phyloP scores from a whole-genome alignment of 2,888 invertebrate species.

The Opisthograptis luteolata region DNA sequence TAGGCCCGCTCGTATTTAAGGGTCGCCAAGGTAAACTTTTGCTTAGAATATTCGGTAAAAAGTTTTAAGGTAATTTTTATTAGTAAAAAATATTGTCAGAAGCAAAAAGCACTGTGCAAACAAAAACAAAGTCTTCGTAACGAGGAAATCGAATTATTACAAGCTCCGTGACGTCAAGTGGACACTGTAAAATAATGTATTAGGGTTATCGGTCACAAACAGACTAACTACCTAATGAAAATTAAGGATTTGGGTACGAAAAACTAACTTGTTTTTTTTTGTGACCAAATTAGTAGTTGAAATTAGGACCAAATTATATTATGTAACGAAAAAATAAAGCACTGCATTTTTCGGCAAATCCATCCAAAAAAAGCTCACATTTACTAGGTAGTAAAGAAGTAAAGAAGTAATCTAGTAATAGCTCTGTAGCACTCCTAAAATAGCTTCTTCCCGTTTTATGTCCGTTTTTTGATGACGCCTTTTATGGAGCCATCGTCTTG shows the following conservation, averaged over 20 bases:
- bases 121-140: too few species aligned
- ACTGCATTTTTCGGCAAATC: constrained; percentile 4
- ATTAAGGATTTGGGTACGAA: too few species aligned
- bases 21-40: constrained; percentile 1
- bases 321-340: background rate
- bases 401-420: constrained; percentile 11
- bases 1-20: constrained; percentile 10
- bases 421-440: constrained; percentile 5
- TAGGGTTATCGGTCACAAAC: too few species aligned
- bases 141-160: too few species aligned
- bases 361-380: constrained; percentile 4
- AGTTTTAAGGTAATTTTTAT: background rate
- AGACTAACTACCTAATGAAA: too few species aligned
- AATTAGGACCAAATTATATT: too few species aligned
- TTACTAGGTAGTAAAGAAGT: constrained; percentile 11
- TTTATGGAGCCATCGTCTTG: constrained; percentile 21
- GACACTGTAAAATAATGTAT: too few species aligned
- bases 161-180: too few species aligned
- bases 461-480: constrained; percentile 23
- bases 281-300: too few species aligned
- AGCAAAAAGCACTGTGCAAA: too few species aligned
- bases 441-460: constrained; percentile 21
- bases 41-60: constrained; percentile 1
- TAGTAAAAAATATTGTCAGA: too few species aligned
- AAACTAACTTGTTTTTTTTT: too few species aligned